A percentile compares a stretch with the other conserved stretches of the same genome.
Conservation (phyloP, 2,888 invertebrate genomes). For the Plusia festucae region DNA sequence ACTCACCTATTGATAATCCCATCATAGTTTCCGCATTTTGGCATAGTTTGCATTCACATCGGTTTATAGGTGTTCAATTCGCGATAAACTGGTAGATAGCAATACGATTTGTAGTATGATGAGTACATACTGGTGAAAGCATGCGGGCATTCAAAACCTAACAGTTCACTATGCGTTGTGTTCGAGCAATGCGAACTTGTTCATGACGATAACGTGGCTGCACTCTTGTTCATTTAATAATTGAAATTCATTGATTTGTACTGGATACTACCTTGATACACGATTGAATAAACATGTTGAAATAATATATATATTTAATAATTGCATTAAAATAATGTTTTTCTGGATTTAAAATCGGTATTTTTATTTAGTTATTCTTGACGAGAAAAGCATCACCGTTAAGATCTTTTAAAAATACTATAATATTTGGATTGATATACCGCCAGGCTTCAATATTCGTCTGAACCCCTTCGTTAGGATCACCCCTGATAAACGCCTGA, state of each 20-base stretch:
- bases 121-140: conserved; percentile 52
- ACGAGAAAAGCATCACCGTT: neutral
- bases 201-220: conserved; percentile 55
- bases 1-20: conserved; percentile 8
- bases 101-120: conserved; percentile 43
- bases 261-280: conserved; percentile 14
- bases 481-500: conserved; percentile 69
- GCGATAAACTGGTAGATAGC: conserved; percentile 41
- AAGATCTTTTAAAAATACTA: neutral
- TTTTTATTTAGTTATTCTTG: neutral
- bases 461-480: conserved; percentile 39
- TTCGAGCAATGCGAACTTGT: conserved; percentile 66
- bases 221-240: conserved; percentile 65
- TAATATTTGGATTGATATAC: conserved; percentile 7
- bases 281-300: too few relatives aligned
- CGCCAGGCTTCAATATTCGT: conserved; percentile 27
- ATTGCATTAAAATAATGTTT: too few relatives aligned
- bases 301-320: too few relatives aligned
- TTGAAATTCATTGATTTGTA: conserved; percentile 73
- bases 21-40: conserved; percentile 8
- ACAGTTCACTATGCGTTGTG: conserved; percentile 67
- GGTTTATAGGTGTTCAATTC: conserved; percentile 8
- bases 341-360: too few relatives aligned
- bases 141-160: conserved; percentile 73
- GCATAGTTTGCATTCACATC: conserved; percentile 23